phyloP scores from a whole-genome alignment of 2,113 vertebrate genomes.

The Axis porcinus region DNA sequence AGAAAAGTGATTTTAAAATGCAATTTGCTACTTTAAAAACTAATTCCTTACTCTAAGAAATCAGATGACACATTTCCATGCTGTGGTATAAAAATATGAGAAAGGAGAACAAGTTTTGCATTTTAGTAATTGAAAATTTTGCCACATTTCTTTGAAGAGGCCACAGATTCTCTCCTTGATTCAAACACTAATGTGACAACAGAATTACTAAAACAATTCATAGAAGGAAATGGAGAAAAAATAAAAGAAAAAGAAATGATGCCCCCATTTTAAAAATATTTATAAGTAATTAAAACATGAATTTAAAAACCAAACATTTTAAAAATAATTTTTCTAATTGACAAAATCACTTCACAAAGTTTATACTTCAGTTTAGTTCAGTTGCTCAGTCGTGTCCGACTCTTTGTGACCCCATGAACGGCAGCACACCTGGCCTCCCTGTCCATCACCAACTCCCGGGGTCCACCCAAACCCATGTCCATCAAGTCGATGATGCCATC shows the following conservation, averaged over 20 bases:
- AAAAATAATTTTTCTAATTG: not conserved
- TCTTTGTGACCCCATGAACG: no score
- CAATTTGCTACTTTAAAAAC: slow-evolving; percentile 4
- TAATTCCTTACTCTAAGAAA: slow-evolving; percentile 43
- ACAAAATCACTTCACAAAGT: not conserved
- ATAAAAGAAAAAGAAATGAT: not conserved
- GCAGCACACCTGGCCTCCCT: no score
- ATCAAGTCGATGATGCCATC: no score
- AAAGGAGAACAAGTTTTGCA: not conserved
- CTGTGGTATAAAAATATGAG: not conserved
- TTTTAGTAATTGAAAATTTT: slow-evolving; percentile 9
- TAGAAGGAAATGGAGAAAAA: not conserved
- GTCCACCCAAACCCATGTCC: no score
- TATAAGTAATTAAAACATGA: not conserved
- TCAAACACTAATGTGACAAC: not conserved
- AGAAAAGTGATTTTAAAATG: not conserved
- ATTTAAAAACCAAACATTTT: not conserved
- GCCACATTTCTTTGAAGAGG: not conserved
- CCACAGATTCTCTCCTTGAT: not conserved
- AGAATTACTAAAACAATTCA: not conserved
- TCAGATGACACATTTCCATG: not conserved
- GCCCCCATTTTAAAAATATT: not conserved
- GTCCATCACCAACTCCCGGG: no score
- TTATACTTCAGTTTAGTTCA: not conserved
- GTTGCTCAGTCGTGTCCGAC: no score